These are phyloP conservation scores for Tricholauxania praeusta DNA, from an alignment of 2,888 invertebrate species.

Conservation along the genomic window DNA sequence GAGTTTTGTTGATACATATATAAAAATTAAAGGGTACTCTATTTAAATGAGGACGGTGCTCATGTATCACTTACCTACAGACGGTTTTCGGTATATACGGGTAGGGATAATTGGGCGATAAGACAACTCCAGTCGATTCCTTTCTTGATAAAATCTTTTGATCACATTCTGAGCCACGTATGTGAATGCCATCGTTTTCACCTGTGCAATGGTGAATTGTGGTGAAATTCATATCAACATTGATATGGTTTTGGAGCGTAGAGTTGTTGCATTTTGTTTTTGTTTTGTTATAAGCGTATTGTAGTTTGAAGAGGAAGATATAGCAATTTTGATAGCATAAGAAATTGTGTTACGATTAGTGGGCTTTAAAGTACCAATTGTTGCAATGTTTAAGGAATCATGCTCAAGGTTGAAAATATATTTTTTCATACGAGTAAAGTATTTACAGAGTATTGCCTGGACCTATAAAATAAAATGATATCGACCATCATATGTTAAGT, in stretches of 20 bases:
- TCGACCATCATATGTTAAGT: too few species aligned
- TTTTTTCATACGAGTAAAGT: too few species aligned
- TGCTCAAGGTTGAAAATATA: too few species aligned
- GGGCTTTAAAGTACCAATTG: neutral
- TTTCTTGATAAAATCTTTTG: slow-evolving; percentile 95
- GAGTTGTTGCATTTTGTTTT: slow-evolving; percentile 51
- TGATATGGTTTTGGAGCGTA: slow-evolving; percentile 41
- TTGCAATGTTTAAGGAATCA: neutral
- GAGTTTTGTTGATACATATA: neutral
- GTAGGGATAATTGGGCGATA: slow-evolving; percentile 96
- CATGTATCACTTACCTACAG: slow-evolving; percentile 76
- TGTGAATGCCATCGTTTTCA: slow-evolving; percentile 93
- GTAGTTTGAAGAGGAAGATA: slow-evolving; percentile 14
- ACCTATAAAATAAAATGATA: too few species aligned
- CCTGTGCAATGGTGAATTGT: slow-evolving; percentile 64
- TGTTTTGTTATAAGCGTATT: slow-evolving; percentile 11
- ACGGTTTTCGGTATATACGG: slow-evolving; percentile 96
- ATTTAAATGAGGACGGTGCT: neutral
- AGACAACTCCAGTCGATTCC: slow-evolving; percentile 91
- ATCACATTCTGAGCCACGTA: slow-evolving; percentile 98
- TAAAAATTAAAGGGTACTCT: neutral
- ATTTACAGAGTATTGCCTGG: too few species aligned
- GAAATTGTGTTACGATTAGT: neutral
- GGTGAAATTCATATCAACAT: slow-evolving; percentile 12
- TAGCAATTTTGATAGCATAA: neutral